Conservation (phyloP, 2,888 invertebrate species). For the Gymnosoma rotundatum region DNA sequence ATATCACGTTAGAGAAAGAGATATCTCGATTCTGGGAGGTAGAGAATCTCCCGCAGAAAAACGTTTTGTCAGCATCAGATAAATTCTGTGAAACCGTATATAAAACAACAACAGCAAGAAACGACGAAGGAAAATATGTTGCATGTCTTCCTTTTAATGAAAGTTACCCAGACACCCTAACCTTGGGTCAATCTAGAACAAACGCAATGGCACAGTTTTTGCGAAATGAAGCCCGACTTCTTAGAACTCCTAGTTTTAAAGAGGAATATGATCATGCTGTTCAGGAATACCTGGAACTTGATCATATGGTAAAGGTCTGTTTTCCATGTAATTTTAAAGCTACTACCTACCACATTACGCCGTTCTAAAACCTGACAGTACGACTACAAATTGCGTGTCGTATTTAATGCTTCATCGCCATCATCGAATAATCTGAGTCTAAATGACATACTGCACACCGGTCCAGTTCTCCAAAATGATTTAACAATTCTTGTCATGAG, state of each 20-base stretch:
- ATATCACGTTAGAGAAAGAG: too few relatives aligned
- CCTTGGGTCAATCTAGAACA: background rate
- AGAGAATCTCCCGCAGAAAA: too few relatives aligned
- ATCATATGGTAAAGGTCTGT: conserved; percentile 10
- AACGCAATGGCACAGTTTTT: conserved; percentile 2
- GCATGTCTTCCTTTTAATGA: background rate
- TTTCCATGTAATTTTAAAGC: background rate
- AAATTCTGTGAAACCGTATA: too few relatives aligned
- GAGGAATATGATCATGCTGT: conserved; percentile 27
- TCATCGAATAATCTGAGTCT: conserved; percentile 15
- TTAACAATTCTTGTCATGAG: conserved; percentile 53
- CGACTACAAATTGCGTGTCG: background rate
- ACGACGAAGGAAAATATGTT: too few relatives aligned
- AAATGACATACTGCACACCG: conserved; percentile 37
- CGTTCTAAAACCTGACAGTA: conserved; percentile 3
- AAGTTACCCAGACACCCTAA: background rate
- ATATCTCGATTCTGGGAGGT: too few relatives aligned
- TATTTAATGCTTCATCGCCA: background rate
- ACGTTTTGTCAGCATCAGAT: too few relatives aligned
- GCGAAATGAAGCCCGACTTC: background rate
- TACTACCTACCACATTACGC: conserved; percentile 21
- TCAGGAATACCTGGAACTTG: conserved; percentile 19
- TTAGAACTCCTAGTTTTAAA: background rate
- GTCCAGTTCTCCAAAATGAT: conserved; percentile 62
- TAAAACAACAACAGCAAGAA: too few relatives aligned